Base-by-base conservation (phyloP, 2,888 invertebrate genomes). In the Punctoribates punctum region DNA sequence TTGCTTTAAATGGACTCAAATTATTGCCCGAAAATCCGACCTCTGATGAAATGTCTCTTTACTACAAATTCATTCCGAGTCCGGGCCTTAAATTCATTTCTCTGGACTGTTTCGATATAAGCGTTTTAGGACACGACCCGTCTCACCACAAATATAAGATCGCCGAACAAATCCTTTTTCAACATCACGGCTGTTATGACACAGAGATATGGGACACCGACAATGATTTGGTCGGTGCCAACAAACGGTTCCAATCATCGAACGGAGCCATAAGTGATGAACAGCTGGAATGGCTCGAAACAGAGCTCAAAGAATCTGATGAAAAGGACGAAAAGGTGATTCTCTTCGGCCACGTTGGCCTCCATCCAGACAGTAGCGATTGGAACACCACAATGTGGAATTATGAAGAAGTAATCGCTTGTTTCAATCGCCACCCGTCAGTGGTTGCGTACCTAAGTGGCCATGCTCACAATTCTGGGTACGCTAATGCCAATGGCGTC, bases 91-190 rank as follows among this genome's bases (percentile, higher is more conserved):
- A 81, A 75, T 74, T 84, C 23, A 80, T 84, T 42, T 82, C 81
- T 23, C 76, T 85, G 20, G 84, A 85, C 78, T 81, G 81, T 27
- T 85, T 83, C 79, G 84, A 85, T 46, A 79, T 84, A 4, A 81
- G 82, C 75, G 77, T 82, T n/a, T 77, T 84, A 9, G 84, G 83
- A 4, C 80, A 82, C 38, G 78, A 79, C 17, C 76, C 78, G 8
- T 75, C 77, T 17, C 80, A 82, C 74, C 82, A 81, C 51, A 75
- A 81, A n/a, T 81, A 81, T 72, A 38, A 76, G 67, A 57, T 79
- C 72, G 83, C 83, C 0, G 57, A 78, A 20, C 73, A 80, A 9
- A 79, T 82, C 17, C 73, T 84, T 5, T 74, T 54, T 38, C 60
- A 79, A 25, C 79, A 80, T 17, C 84, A 85, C 77, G 77, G 79